Conservation (phyloP, 2,888 invertebrate genomes). For the Carterocephalus palaemon region DNA sequence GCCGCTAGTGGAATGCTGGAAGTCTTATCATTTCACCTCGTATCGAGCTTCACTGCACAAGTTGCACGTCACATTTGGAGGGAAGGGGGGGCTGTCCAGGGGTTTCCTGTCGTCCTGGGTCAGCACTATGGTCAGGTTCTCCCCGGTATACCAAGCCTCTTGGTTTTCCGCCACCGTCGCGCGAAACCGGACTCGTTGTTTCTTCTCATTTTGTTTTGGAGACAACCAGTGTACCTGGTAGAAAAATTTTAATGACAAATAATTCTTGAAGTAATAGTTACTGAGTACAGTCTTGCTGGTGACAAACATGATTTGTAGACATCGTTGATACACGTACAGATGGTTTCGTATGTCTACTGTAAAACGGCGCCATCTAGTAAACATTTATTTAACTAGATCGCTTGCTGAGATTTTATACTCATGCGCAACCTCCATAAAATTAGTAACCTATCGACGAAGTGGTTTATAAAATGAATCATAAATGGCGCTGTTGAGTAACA, state of each 20-base stretch:
- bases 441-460: no score
- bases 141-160: constrained; percentile 59
- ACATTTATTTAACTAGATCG: no score
- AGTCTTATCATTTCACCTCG: constrained; percentile 50
- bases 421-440: no score
- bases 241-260: background rate
- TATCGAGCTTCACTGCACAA: constrained; percentile 69
- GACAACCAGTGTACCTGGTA: constrained; percentile 68
- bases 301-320: background rate
- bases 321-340: no score
- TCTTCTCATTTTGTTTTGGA: constrained; percentile 44
- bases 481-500: no score
- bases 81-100: constrained; percentile 51
- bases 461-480: no score
- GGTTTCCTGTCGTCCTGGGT: constrained; percentile 50
- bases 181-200: constrained; percentile 54
- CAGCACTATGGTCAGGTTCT: constrained; percentile 49
- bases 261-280: constrained; percentile 4
- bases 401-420: no score
- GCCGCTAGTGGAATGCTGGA: background rate
- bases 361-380: no score
- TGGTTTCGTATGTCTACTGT: no score
- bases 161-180: constrained; percentile 69
- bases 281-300: background rate
- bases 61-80: constrained; percentile 41